A percentile compares a stretch with the other conserved stretches of the same genome.
Conservation (phyloP, 2,797 vertebrate genomes). For the Pseudochaenichthys georgianus region DNA sequence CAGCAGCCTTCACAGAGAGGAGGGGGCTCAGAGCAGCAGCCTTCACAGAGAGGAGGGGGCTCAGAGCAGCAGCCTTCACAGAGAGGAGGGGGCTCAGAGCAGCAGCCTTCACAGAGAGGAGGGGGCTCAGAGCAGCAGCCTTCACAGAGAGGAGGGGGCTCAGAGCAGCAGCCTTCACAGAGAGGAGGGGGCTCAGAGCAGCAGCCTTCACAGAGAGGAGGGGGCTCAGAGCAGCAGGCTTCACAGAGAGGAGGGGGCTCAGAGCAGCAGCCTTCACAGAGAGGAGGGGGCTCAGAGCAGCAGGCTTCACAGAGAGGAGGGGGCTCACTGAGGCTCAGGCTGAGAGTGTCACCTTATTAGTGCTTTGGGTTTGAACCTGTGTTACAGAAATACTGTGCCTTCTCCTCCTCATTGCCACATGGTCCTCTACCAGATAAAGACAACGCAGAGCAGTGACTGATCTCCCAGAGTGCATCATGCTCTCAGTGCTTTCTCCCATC, state of each 20-base stretch:
- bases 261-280: neutral
- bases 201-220: too few relatives aligned
- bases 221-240: neutral
- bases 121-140: too few relatives aligned
- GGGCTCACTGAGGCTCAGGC: slow-evolving; percentile 9
- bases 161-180: too few relatives aligned
- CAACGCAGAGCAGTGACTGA: neutral
- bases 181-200: too few relatives aligned
- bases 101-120: too few relatives aligned
- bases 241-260: neutral
- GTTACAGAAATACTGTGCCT: slow-evolving; percentile 43
- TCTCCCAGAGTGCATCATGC: neutral
- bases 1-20: too few relatives aligned
- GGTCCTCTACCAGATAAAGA: neutral
- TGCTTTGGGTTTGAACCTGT: slow-evolving; percentile 5
- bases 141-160: too few relatives aligned
- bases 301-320: neutral
- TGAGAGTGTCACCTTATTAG: neutral
- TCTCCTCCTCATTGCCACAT: neutral
- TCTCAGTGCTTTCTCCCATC: neutral
- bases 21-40: too few relatives aligned
- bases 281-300: neutral
- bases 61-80: too few relatives aligned
- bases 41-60: too few relatives aligned
- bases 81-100: too few relatives aligned